Percentiles rank a stretch among this genome's conserved stretches.
Evolutionary conservation across 2,113 vertebrate genomes (phyloP).

Genomic region (Lampris megalopsis): DNA sequence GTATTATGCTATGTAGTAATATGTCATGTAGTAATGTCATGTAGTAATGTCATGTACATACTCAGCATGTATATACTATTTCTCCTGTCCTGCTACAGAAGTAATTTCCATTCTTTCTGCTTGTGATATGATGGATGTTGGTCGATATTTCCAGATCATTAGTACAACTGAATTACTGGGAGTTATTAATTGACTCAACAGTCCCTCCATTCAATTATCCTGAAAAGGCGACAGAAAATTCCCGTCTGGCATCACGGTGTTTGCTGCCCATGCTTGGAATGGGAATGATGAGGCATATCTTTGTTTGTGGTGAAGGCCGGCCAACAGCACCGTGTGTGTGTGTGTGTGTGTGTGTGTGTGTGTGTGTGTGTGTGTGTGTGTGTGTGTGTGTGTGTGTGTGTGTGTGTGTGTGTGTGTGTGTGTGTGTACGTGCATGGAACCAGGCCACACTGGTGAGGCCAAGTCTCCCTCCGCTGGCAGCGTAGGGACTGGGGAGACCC

Average conservation of each 20-base stretch:
- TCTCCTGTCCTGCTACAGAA: too few relatives aligned
- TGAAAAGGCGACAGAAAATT: conserved; percentile 33
- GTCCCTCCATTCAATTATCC: not conserved
- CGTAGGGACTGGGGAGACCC: conserved; percentile 62
- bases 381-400: too few relatives aligned
- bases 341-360: too few relatives aligned
- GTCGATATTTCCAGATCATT: conserved; percentile 21
- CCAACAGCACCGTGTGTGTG: conserved; percentile 28
- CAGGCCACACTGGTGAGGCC: conserved; percentile 55
- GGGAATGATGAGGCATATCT: conserved; percentile 23
- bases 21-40: too few relatives aligned
- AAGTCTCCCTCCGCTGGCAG: conserved; percentile 62
- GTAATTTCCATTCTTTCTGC: too few relatives aligned
- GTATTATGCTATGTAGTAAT: too few relatives aligned
- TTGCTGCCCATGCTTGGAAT: conserved; percentile 23
- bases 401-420: too few relatives aligned
- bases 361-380: too few relatives aligned
- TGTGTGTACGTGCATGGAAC: too few relatives aligned
- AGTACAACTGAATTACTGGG: conserved; percentile 24
- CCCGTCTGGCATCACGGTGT: conserved; percentile 28
- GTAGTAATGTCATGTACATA: too few relatives aligned
- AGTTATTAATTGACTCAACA: conserved; percentile 8
- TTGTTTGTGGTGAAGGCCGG: not conserved
- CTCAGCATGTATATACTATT: too few relatives aligned
- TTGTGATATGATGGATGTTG: conserved; percentile 33